Evolutionary conservation across 1,140 invertebrate species (phyloP).

Genomic region (Epicauta chinensis): DNA sequence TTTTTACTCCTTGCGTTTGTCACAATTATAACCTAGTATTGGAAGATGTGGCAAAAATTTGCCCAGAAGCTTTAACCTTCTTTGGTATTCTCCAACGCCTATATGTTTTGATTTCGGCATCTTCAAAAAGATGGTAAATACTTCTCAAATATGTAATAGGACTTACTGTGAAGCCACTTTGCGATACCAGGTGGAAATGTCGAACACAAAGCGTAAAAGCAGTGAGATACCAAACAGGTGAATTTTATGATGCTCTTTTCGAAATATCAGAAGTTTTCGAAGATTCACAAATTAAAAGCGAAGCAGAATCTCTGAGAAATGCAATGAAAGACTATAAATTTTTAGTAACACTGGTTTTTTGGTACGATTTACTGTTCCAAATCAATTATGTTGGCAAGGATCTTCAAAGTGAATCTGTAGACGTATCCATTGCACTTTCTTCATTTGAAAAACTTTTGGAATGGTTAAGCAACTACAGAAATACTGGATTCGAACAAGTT

Average conservation of each 20-base stretch:
- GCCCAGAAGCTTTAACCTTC: slow-evolving; percentile 10
- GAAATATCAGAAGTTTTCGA: not conserved
- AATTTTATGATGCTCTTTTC: slow-evolving; percentile 15
- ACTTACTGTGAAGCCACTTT: slow-evolving; percentile 3
- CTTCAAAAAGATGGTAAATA: not conserved
- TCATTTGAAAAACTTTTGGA: not conserved
- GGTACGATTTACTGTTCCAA: no score
- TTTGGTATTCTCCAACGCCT: slow-evolving; percentile 22
- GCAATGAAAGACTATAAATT: no score
- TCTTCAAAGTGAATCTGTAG: not conserved
- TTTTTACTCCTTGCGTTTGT: slow-evolving; percentile 26
- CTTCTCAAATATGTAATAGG: slow-evolving; percentile 8
- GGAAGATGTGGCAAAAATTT: slow-evolving; percentile 22
- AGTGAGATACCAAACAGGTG: not conserved
- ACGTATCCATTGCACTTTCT: not conserved
- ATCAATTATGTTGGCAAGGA: no score
- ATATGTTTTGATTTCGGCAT: slow-evolving; percentile 19
- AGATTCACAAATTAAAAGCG: not conserved
- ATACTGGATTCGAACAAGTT: no score
- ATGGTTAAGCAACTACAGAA: no score
- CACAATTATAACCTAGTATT: slow-evolving; percentile 30
- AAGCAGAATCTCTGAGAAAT: no score
- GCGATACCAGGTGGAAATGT: slow-evolving; percentile 18
- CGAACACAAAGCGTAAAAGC: not conserved
- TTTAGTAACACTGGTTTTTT: no score